Evolutionary conservation across 1,140 invertebrate species (phyloP).

Genomic region (Coenobita brevimanus): DNA sequence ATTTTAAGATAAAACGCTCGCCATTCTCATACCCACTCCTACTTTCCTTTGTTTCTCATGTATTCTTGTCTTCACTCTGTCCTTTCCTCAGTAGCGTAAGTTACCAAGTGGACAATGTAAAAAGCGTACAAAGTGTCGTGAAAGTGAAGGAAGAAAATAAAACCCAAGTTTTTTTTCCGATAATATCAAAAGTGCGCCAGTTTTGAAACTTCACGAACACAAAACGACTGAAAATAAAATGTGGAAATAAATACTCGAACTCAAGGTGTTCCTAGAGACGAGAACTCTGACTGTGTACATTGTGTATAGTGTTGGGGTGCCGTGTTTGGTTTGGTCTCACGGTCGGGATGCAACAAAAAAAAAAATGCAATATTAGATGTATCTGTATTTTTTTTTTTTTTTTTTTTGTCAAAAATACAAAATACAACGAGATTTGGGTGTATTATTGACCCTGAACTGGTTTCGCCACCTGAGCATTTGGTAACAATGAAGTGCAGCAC

Average conservation of each 20-base stretch:
- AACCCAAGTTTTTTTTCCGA: slow-evolving; percentile 8
- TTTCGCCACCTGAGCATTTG: no score
- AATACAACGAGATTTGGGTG: no score
- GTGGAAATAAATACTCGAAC: slow-evolving; percentile 2
- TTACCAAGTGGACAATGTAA: slow-evolving; percentile 31
- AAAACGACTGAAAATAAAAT: slow-evolving; percentile 8
- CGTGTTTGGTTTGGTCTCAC: slow-evolving; percentile 1
- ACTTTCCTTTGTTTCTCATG: slow-evolving; percentile 37
- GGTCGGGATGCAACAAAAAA: no score
- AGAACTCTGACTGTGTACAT: slow-evolving; percentile 61
- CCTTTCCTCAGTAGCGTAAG: slow-evolving; percentile 35
- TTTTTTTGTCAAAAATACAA: background rate
- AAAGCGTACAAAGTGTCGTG: slow-evolving; percentile 32
- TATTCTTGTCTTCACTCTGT: slow-evolving; percentile 40
- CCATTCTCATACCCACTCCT: slow-evolving; percentile 48
- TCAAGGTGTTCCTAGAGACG: slow-evolving; percentile 1
- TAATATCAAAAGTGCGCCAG: background rate
- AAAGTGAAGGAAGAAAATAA: slow-evolving; percentile 40
- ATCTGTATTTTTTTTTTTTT: slow-evolving; percentile 15
- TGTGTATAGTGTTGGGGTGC: slow-evolving; percentile 48
- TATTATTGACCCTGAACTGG: no score
- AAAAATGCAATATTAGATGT: no score
- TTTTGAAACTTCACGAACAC: slow-evolving; percentile 1
- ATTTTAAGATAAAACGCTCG: slow-evolving; percentile 45
- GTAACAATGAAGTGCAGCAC: no score